phyloP scores from a whole-genome alignment of 2,888 invertebrate species.

The Spodoptera exigua region DNA sequence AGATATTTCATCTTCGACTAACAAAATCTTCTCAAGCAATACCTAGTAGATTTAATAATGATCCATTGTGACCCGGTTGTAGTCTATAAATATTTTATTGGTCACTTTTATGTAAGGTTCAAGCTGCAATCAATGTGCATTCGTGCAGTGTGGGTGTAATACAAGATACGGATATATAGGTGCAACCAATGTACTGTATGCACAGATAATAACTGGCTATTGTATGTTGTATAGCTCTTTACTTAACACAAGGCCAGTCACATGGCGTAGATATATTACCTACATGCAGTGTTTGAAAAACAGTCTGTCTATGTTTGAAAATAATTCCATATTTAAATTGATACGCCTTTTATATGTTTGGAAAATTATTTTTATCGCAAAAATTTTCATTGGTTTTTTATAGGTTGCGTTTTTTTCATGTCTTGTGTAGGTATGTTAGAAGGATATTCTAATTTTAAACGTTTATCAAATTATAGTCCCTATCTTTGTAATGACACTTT shows the following conservation, averaged over 20 bases:
- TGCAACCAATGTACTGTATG: conserved; percentile 34
- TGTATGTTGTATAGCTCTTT: conserved; percentile 29
- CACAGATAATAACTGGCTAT: conserved; percentile 28
- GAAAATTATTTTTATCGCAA: conserved; percentile 9
- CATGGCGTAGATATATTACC: conserved; percentile 24
- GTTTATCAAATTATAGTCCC: conserved; percentile 34
- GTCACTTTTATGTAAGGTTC: conserved; percentile 23
- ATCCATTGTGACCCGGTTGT: conserved; percentile 27
- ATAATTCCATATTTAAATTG: background rate
- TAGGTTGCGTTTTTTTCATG: background rate
- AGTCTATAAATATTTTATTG: conserved; percentile 35
- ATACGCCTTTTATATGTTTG: conserved; percentile 7
- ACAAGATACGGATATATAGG: conserved; percentile 17
- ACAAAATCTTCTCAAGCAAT: no score
- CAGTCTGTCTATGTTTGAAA: conserved; percentile 16
- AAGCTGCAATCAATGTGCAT: conserved; percentile 33
- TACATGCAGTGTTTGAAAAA: conserved; percentile 21
- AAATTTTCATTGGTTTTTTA: background rate
- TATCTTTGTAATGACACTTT: no score
- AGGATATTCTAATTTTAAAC: conserved; percentile 5
- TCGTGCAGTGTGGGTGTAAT: conserved; percentile 21
- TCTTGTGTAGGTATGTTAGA: background rate
- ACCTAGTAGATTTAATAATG: conserved; percentile 14
- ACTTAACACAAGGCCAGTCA: conserved; percentile 50
- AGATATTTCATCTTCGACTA: no score